Conservation (phyloP, 2,888 invertebrate genomes). For the Caenorhabditis afra region DNA sequence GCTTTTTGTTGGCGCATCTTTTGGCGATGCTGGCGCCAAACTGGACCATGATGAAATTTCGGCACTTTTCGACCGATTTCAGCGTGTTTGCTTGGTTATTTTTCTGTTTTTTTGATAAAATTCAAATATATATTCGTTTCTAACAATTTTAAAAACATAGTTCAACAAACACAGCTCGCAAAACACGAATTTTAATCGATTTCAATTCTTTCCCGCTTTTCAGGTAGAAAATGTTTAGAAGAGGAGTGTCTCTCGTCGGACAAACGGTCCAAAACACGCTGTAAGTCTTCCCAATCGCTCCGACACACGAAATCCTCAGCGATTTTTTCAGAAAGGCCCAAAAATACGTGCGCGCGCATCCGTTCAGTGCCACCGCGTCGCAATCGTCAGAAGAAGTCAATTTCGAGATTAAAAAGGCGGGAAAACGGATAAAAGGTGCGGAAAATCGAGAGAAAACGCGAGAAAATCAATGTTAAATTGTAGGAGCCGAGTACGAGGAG, state of each 20-base stretch:
- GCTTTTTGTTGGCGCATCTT: too few species aligned
- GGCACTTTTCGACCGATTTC: too few species aligned
- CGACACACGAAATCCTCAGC: background rate
- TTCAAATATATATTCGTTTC: too few species aligned
- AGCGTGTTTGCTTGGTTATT: too few species aligned
- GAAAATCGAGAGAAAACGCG: background rate
- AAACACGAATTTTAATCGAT: too few species aligned
- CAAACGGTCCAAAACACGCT: slow-evolving; percentile 34
- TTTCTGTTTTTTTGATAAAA: too few species aligned
- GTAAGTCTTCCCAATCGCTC: slow-evolving; percentile 9
- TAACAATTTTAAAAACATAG: background rate
- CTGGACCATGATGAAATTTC: too few species aligned
- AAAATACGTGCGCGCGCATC: slow-evolving; percentile 16
- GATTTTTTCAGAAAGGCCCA: slow-evolving; percentile 35
- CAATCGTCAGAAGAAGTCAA: slow-evolving; percentile 50
- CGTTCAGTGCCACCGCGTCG: slow-evolving; percentile 49
- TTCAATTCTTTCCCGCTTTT: background rate
- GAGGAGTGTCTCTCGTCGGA: slow-evolving; percentile 38
- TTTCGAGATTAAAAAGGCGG: slow-evolving; percentile 64
- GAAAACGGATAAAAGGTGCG: slow-evolving; percentile 62
- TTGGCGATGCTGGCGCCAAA: too few species aligned
- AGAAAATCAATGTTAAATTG: background rate
- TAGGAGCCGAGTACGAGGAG: slow-evolving; percentile 64
- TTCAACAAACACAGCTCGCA: background rate
- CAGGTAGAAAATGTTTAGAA: slow-evolving; percentile 29